Evolutionary conservation across 2,113 vertebrate species (phyloP), one percentile per base, ranked within the genome.

Genomic region (Corythaeola cristata): DNA sequence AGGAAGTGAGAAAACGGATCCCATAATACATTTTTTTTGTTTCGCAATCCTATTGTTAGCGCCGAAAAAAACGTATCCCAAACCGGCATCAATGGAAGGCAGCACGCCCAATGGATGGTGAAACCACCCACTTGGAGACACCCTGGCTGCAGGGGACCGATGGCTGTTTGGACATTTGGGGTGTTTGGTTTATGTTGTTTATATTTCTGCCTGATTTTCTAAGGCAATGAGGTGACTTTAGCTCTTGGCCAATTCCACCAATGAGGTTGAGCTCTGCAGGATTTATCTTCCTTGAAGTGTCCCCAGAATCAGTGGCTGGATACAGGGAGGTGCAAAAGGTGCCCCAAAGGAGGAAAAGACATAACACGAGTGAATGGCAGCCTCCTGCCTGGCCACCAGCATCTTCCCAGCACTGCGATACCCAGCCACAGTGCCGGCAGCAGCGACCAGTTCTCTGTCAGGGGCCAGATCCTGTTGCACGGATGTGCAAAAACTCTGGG

Each of bases 11-110:
- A 18, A 15, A 37, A 35, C 44, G 21, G 22, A 71, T 52, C 23
- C 63, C 80, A 5, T 23, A 76, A 92, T 16, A 59, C 15, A 15
- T 22, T 71, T 80, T 78, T 67, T 44, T 44, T 44, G 44, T 8
- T 27, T 94, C 90, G 77, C 73, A 87, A 56, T 75, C n/a, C 76
- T 78, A 3, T 80, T 90, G 95, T 92, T 90, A 91, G 73, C 73
- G 72, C 35, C 44, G 27, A 33, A n/a, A 64, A 30, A 93, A 74
- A 64, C 7, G 33, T 8, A 45, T 11, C 44, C 52, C 28, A 5
- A 78, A 89, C 3, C 37, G 37, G 59, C 67, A 63, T 11, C 33
- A 41, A 12, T 15, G 81, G 56, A 76, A 89, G 73, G 81, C 64
- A 88, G 37, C 63, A 32, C 0, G 0, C 9, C 32, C 66, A 79